A percentile compares a stretch with the other conserved stretches of the same genome.
Conservation (phyloP, 2,113 vertebrate species). For the Emydura subglobosa region DNA sequence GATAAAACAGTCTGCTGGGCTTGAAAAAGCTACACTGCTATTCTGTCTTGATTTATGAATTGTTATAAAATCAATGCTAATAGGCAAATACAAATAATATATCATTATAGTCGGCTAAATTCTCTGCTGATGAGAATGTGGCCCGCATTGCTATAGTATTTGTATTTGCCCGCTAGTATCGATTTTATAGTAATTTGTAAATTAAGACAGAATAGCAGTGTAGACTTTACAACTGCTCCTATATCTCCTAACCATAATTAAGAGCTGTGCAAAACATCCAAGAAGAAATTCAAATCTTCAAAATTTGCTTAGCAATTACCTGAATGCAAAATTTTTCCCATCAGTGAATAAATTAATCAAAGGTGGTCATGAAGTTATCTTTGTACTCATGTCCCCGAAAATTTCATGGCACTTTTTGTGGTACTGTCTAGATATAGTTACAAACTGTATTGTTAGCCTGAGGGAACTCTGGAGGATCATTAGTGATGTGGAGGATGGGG, state of each 20-base stretch:
- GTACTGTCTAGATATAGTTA: not conserved
- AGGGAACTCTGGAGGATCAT: not conserved
- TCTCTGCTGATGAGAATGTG: slow-evolving; percentile 1
- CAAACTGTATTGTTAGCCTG: not conserved
- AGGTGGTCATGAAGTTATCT: not conserved
- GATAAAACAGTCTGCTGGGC: not conserved
- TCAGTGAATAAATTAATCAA: not conserved
- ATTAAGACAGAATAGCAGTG: not conserved
- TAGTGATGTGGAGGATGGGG: no score
- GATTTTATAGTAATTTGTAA: slow-evolving; percentile 26
- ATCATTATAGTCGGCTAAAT: not conserved
- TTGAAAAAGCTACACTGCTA: not conserved
- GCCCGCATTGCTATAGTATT: not conserved
- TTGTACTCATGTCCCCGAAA: not conserved
- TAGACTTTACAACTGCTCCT: not conserved
- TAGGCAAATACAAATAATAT: not conserved
- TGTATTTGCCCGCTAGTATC: not conserved
- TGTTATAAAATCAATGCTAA: not conserved
- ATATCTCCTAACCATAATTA: not conserved
- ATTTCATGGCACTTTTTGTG: not conserved
- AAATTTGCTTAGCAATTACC: not conserved
- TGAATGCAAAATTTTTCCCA: not conserved
- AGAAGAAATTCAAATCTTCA: not conserved
- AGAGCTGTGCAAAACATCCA: not conserved
- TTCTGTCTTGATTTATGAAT: slow-evolving; percentile 33